Conservation (phyloP, 2,888 invertebrate species). For the Bhutanitis thaidina region DNA sequence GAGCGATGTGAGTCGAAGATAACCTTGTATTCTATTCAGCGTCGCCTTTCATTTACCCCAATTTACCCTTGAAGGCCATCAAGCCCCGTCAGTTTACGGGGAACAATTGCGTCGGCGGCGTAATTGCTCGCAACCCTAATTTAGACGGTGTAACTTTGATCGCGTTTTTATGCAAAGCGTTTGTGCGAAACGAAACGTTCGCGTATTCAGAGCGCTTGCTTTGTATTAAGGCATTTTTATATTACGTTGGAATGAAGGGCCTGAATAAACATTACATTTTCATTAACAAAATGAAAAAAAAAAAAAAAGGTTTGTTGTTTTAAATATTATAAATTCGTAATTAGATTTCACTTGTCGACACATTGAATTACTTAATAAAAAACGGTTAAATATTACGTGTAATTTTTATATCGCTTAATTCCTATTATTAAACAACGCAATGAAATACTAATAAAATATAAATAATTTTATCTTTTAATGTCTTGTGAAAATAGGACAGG, state of each 20-base stretch:
- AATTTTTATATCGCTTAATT: too few relatives aligned
- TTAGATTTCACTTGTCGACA: neutral
- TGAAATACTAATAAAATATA: too few relatives aligned
- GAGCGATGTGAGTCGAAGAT: constrained; percentile 16
- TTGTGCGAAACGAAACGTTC: constrained; percentile 12
- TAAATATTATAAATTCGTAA: neutral
- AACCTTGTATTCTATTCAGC: neutral
- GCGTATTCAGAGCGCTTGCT: constrained; percentile 10
- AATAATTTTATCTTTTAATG: too few relatives aligned
- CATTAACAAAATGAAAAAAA: too few relatives aligned
- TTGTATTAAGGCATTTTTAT: constrained; percentile 20
- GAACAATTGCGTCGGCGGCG: constrained; percentile 17
- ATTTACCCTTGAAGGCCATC: constrained; percentile 15
- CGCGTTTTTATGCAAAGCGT: constrained; percentile 20
- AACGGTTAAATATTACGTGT: too few relatives aligned
- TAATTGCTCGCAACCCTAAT: constrained; percentile 20
- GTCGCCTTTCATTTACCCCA: constrained; percentile 17
- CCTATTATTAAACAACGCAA: too few relatives aligned
- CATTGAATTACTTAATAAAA: too few relatives aligned
- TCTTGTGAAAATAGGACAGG: too few relatives aligned
- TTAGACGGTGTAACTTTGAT: constrained; percentile 17
- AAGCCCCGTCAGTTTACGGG: constrained; percentile 14
- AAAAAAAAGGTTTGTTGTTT: constrained; percentile 2
- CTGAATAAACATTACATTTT: constrained; percentile 19
- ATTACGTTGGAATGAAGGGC: constrained; percentile 11